These are phyloP conservation scores for Epirrita christyi DNA, from an alignment of 2,888 invertebrate genomes.

Conservation along the genomic window DNA sequence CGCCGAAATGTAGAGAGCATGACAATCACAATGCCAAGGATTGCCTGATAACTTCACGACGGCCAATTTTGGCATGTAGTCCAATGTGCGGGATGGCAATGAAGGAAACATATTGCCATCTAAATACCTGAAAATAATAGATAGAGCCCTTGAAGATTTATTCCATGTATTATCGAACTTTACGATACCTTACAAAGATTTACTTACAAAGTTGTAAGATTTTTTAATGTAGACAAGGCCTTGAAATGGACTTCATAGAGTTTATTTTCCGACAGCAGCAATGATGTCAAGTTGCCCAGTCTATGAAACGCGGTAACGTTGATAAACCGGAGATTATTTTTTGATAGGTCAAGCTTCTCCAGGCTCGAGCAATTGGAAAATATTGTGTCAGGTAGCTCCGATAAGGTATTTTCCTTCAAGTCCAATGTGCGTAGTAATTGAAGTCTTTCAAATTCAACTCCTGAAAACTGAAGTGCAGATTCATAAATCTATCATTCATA, in stretches of 20 bases:
- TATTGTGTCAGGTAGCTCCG: conserved; percentile 80
- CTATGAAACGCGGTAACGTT: conserved; percentile 86
- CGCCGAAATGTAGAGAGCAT: conserved; percentile 89
- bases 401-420: conserved; percentile 88
- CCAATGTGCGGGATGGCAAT: conserved; percentile 87
- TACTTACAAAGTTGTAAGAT: conserved; percentile 89
- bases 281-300: conserved; percentile 86
- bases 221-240: conserved; percentile 86
- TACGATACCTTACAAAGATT: background rate
- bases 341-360: conserved; percentile 88
- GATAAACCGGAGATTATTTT: conserved; percentile 87
- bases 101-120: conserved; percentile 90
- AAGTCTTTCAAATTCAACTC: conserved; percentile 83
- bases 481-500: no score
- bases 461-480: conserved; percentile 74
- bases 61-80: conserved; percentile 85
- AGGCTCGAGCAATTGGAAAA: conserved; percentile 84
- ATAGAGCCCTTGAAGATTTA: background rate
- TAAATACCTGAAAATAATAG: conserved; percentile 84
- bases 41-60: conserved; percentile 90
- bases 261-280: conserved; percentile 89
- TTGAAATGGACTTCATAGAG: conserved; percentile 86
- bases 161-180: background rate
- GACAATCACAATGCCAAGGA: conserved; percentile 93
- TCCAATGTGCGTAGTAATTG: conserved; percentile 86